These are phyloP conservation scores for Pyxicephalus adspersus DNA, from an alignment of 2,113 vertebrate genomes.

Conservation along the genomic window DNA sequence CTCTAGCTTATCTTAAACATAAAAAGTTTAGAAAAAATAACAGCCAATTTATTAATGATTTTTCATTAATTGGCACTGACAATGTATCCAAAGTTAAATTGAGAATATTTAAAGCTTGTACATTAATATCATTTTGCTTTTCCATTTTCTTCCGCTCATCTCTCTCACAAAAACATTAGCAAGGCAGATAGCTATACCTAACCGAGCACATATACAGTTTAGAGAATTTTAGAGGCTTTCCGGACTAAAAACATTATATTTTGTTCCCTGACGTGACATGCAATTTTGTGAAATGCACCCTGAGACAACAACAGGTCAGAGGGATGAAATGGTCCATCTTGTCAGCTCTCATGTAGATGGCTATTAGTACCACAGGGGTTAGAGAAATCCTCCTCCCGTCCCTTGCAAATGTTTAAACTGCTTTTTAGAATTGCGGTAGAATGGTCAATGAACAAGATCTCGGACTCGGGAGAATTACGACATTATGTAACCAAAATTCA, in stretches of 20 bases:
- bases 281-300: constrained; percentile 5
- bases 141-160: too few relatives aligned
- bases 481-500: constrained; percentile 52
- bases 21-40: too few relatives aligned
- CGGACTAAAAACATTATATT: constrained; percentile 5
- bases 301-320: constrained; percentile 19
- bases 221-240: constrained; percentile 2
- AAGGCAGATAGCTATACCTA: not conserved
- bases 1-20: too few relatives aligned
- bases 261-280: not conserved
- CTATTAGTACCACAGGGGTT: constrained; percentile 19
- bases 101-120: too few relatives aligned
- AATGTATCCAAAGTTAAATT: too few relatives aligned
- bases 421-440: not conserved
- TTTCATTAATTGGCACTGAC: too few relatives aligned
- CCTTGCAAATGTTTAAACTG: constrained; percentile 41
- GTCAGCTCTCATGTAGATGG: constrained; percentile 10
- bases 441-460: constrained; percentile 26
- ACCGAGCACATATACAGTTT: constrained; percentile 22
- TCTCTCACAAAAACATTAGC: too few relatives aligned
- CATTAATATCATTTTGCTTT: too few relatives aligned
- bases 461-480: constrained; percentile 32
- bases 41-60: too few relatives aligned
- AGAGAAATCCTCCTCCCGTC: not conserved
- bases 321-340: not conserved